These are phyloP conservation scores for Paralvinella palmiformis DNA, from an alignment of 1,140 invertebrate genomes.

Conservation along the genomic window DNA sequence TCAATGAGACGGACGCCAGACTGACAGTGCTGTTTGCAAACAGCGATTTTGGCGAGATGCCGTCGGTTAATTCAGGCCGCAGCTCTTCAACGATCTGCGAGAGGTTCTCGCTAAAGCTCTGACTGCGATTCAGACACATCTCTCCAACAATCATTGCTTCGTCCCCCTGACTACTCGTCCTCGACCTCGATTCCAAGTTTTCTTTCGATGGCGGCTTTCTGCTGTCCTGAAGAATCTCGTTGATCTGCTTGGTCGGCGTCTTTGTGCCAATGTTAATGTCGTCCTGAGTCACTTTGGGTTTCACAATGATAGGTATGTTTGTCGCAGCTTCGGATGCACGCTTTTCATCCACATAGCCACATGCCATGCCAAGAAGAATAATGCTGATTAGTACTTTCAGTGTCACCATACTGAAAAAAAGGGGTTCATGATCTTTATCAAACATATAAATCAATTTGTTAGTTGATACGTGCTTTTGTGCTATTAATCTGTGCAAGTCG, in stretches of 20 bases:
- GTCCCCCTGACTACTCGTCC: too few species aligned
- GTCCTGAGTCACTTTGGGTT: neutral
- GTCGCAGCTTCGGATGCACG: slow-evolving; percentile 46
- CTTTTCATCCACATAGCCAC: slow-evolving; percentile 74
- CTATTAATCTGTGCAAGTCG: too few species aligned
- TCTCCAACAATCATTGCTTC: too few species aligned
- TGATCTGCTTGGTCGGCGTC: too few species aligned
- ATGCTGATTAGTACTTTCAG: slow-evolving; percentile 80
- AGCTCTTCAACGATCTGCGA: neutral
- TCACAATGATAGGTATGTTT: slow-evolving; percentile 43
- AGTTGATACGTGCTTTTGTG: too few species aligned
- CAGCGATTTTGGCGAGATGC: slow-evolving; percentile 61
- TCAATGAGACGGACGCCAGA: slow-evolving; percentile 48
- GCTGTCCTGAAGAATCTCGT: too few species aligned
- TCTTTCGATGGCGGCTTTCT: too few species aligned
- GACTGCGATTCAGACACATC: slow-evolving; percentile 9
- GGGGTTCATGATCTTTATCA: too few species aligned
- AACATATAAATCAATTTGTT: slow-evolving; percentile 8
- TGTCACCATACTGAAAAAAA: slow-evolving; percentile 59
- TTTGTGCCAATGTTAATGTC: too few species aligned
- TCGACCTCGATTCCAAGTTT: too few species aligned
- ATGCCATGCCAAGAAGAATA: slow-evolving; percentile 79
- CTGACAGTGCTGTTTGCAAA: slow-evolving; percentile 87
- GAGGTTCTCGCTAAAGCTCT: neutral
- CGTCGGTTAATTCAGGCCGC: neutral